Conservation (phyloP, 1,140 invertebrate species). For the Drosophila ogumai region DNA sequence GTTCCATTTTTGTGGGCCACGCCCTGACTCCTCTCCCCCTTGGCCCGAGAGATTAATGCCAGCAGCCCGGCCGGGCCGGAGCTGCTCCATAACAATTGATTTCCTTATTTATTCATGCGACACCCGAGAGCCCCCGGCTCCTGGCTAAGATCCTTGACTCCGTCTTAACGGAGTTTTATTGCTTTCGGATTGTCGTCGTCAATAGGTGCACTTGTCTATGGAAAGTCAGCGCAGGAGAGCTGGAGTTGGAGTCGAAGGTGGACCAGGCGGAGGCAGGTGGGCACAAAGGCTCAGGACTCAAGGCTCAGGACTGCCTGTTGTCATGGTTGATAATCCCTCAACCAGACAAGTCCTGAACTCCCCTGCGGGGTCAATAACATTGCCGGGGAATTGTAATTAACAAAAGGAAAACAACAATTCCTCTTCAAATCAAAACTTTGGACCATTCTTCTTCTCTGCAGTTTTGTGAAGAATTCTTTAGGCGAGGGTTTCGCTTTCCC, state of each 20-base stretch:
- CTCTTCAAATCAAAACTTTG: constrained; percentile 11
- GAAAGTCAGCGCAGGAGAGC: not conserved
- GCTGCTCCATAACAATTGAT: constrained; percentile 73
- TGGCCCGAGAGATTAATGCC: constrained; percentile 59
- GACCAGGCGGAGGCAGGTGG: not conserved
- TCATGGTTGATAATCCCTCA: constrained; percentile 66
- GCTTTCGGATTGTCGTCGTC: constrained; percentile 39
- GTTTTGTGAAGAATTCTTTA: constrained; percentile 5
- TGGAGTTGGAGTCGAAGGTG: not conserved
- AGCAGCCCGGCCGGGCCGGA: constrained; percentile 15
- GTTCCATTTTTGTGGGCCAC: constrained; percentile 52
- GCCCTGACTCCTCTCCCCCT: constrained; percentile 46
- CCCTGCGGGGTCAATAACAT: constrained; percentile 37
- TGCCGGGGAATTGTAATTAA: constrained; percentile 21
- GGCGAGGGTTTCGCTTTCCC: not conserved
- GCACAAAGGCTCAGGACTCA: constrained; percentile 4
- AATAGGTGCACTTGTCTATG: constrained; percentile 32
- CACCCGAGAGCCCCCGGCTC: constrained; percentile 5
- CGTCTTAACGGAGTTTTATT: constrained; percentile 46
- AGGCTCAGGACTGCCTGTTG: constrained; percentile 31
- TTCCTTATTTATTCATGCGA: constrained; percentile 63
- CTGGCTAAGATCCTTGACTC: constrained; percentile 27
- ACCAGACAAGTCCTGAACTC: constrained; percentile 38
- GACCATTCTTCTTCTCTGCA: not conserved
- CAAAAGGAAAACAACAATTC: constrained; percentile 18